Base-by-base conservation (phyloP, 1,140 invertebrate species). In the Eriosoma lanigerum region DNA sequence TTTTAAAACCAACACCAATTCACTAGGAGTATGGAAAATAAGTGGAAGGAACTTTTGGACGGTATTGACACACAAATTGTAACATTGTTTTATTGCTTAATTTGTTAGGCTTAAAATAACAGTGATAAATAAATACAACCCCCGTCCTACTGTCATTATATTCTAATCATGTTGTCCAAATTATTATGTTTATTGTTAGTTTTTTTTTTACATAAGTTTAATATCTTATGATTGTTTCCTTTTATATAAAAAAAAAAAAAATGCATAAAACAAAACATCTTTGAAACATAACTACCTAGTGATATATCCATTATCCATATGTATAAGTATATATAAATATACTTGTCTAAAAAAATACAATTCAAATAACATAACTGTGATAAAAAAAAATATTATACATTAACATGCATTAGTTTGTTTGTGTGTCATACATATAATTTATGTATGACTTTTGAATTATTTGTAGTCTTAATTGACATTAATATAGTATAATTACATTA, bases 311-410 rank as follows among this genome's bases (percentile, higher is more conserved):
- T 52, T 24, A 72, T 72, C 17, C 5, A 72, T 72, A 52, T 62
- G 3, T 62, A 32, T 62, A 56, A 32, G 17, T 70, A 70, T 70
- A 72, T 72, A n/a, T 72, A 52, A 52, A 72, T 54, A 17, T 73
- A 73, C 54, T 54, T 73, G 12, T 54, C 58, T 46, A 46, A 58
- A 44, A 21, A 38, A 4, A 38, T 38, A 38, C 32, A 38, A 76
- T 58, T 73, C 32, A 73, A 76, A 76, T 76, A 76, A 76, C 73
- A 76, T 76, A 76, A 56, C 73, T 76, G 73, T 76, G 73, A 76
- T 76, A 76, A 76, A 38, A 73, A 58, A 56, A n/a, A n/a, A n/a
- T n/a, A 58, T 58, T 24, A 76, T 76, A 58, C n/a, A 76, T 76
- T 58, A 76, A 56, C 24, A 56, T 56, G 12, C 72, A 38, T 75